Evolutionary conservation across 2,113 vertebrate genomes (phyloP).

Genomic region (Aspidoscelis tigris): DNA sequence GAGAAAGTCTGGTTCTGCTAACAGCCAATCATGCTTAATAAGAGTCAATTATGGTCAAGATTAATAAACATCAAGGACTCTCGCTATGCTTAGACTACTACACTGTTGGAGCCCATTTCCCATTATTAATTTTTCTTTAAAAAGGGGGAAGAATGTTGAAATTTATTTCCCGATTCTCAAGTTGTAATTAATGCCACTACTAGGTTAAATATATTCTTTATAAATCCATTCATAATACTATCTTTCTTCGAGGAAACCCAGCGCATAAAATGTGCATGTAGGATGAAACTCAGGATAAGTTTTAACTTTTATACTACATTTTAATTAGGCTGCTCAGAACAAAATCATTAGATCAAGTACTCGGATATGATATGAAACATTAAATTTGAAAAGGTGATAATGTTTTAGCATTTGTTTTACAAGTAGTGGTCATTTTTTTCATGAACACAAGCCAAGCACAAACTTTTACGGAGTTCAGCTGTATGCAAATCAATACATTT

Average conservation of each 20-base stretch:
- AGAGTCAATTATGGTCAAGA: too few relatives aligned
- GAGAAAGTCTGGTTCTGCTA: neutral
- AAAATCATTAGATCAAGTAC: constrained; percentile 2
- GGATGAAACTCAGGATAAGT: neutral
- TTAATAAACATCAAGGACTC: too few relatives aligned
- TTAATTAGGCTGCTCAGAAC: neutral
- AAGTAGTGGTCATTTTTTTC: neutral
- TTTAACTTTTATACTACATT: neutral
- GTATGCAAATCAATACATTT: neutral
- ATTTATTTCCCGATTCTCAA: neutral
- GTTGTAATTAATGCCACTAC: neutral
- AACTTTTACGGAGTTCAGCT: neutral
- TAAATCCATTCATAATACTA: constrained; percentile 8
- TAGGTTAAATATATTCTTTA: neutral
- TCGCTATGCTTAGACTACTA: neutral
- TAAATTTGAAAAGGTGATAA: constrained; percentile 4
- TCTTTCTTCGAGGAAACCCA: constrained; percentile 14
- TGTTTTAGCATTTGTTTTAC: neutral
- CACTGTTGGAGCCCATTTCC: neutral
- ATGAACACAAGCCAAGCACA: neutral
- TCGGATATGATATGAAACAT: constrained; percentile 6
- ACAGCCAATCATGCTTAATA: too few relatives aligned
- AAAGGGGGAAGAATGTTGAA: neutral
- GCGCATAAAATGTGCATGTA: neutral
- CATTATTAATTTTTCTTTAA: neutral